Conservation (phyloP, 2,888 invertebrate genomes). For the Rotaria magnacalcarata region DNA sequence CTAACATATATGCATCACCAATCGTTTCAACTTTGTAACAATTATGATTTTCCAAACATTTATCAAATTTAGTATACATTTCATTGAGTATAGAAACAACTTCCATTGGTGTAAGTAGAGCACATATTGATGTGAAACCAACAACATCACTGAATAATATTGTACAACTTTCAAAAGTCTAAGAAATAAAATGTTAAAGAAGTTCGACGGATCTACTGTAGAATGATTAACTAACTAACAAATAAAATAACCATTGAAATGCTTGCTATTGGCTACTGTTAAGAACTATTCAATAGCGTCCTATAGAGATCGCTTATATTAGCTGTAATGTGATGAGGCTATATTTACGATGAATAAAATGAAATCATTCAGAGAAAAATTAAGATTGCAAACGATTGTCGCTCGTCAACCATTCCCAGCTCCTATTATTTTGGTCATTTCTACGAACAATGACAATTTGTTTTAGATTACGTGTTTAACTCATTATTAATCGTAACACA, state of each 20-base stretch:
- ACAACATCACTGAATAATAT: constrained; percentile 95
- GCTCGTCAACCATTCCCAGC: no score
- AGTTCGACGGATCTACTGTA: neutral
- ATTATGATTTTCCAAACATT: constrained; percentile 80
- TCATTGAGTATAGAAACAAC: constrained; percentile 94
- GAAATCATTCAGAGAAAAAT: neutral
- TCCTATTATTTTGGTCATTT: no score
- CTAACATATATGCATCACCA: constrained; percentile 96
- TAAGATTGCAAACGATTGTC: no score
- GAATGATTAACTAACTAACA: neutral
- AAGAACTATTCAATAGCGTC: neutral
- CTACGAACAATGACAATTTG: no score
- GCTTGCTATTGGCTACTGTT: neutral
- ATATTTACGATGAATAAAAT: no score
- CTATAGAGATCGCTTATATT: neutral
- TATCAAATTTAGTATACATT: constrained; percentile 90
- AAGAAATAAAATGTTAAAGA: neutral
- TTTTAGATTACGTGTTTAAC: no score
- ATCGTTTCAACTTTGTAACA: constrained; percentile 95
- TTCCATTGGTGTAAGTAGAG: constrained; percentile 89
- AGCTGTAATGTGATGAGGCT: fast-evolving
- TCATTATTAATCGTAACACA: no score
- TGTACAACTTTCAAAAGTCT: constrained; percentile 78
- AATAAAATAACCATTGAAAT: neutral
- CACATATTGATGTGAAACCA: constrained; percentile 92